Evolutionary conservation across 2,797 vertebrate species (phyloP), one percentile per base, ranked within the genome.

Genomic region (Sebastes itinus): DNA sequence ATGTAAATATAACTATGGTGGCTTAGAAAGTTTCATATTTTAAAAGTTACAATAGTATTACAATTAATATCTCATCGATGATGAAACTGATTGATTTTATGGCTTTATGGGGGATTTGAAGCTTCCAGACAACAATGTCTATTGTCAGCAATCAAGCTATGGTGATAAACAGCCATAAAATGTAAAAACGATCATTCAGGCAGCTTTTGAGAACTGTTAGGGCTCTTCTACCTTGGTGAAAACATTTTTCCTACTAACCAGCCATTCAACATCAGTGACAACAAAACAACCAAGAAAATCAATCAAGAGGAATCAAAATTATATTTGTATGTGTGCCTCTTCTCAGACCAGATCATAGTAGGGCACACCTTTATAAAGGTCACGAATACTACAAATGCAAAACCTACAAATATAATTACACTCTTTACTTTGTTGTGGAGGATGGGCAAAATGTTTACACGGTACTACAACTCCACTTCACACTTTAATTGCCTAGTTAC

Each of bases 181-280:
- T 3, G 14, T 42, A 42, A 42, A 42, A 42, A 14, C 38, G 1
- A 42, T 42, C 42, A 46, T 46, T 46, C 42, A 46, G 14, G 38
- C 38, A 42, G 46, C 3, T 16, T 49, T 49, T 49, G 46, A 49
- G 46, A 8, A 49, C 14, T 49, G 46, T 20, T 0, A 3, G 46
- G 0, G 46, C 18, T 52, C 46, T n/a, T 52, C 0, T 8, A 1
- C 7, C 46, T 20, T 49, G 3, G 3, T 2, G 46, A 7, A 16
- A 49, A 49, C 46, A 49, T 49, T 0, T 49, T 49, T 38, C 2
- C 2, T 38, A 38, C 35, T 38, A 38, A 42, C 38, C 46, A 49
- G 16, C 3, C 16, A 18, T 18, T 16, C 16, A 3, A 0, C 46
- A 20, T 0, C 6, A 0, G 46, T 7, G 46, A 49, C 46, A 20